Conservation (phyloP, 2,113 vertebrate species). For the Microtus richardsoni region DNA sequence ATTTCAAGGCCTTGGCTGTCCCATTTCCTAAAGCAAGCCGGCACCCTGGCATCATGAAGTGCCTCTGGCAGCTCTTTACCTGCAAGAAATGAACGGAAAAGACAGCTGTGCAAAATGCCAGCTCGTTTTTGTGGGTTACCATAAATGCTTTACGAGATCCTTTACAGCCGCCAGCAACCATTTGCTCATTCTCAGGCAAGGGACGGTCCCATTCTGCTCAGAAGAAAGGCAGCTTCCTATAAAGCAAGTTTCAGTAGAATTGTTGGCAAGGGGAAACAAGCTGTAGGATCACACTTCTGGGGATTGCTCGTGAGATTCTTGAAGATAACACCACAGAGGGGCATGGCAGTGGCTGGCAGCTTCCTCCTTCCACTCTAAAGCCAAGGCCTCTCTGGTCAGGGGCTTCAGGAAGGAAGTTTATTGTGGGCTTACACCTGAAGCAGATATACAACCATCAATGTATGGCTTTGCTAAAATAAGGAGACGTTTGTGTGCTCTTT, state of each 20-base stretch:
- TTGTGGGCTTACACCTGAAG: background rate
- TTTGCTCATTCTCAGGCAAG: background rate
- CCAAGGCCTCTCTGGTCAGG: background rate
- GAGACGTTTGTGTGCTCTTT: background rate
- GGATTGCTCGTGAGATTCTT: background rate
- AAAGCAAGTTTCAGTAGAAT: background rate
- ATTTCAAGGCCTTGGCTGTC: background rate
- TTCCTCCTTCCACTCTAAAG: background rate
- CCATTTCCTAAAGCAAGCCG: background rate
- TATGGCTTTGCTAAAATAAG: background rate
- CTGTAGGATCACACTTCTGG: background rate
- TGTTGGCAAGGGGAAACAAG: background rate
- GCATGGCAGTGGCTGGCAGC: background rate
- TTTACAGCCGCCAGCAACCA: slow-evolving; percentile 10
- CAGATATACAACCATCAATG: background rate
- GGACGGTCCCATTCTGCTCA: background rate
- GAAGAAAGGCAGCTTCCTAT: slow-evolving; percentile 8
- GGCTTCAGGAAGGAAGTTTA: background rate
- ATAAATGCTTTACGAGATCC: slow-evolving; percentile 5
- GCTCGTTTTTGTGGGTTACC: background rate
- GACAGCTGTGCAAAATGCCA: slow-evolving; percentile 32
- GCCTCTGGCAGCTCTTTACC: background rate
- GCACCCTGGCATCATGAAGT: background rate
- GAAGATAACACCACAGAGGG: too few relatives aligned
- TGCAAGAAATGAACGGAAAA: background rate